A percentile compares a stretch with the other conserved stretches of the same genome.
phyloP scores from a whole-genome alignment of 2,888 invertebrate genomes.

The Synanthedon myopaeformis region DNA sequence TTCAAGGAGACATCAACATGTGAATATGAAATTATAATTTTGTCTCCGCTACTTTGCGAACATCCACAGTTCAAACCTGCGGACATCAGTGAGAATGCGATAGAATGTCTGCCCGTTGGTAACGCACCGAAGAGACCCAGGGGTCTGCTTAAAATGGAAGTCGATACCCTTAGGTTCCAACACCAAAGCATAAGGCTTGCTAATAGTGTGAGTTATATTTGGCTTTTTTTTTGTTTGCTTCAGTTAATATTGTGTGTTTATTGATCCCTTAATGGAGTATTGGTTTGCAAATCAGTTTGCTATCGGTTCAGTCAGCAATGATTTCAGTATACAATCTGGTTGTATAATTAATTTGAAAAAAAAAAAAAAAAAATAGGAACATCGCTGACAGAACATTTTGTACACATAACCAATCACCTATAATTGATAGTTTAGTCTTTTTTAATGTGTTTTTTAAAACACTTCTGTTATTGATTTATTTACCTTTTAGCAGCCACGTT shows the following conservation, averaged over 20 bases:
- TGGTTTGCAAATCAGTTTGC: no score
- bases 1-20: conserved; percentile 95
- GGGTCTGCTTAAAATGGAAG: conserved; percentile 77
- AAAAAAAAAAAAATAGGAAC: no score
- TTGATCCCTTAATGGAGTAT: not conserved
- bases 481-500: not conserved
- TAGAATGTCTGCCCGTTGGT: conserved; percentile 78
- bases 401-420: no score
- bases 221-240: not conserved
- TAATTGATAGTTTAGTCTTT: no score
- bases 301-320: no score
- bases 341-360: no score
- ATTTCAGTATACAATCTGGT: no score
- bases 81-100: conserved; percentile 81
- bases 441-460: no score
- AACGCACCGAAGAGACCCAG: conserved; percentile 79
- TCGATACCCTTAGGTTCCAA: conserved; percentile 77
- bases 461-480: not conserved
- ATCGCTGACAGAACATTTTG: no score
- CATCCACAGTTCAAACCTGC: conserved; percentile 90
- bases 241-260: conserved; percentile 5
- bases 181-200: conserved; percentile 64
- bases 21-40: conserved; percentile 91
- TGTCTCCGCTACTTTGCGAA: conserved; percentile 87
- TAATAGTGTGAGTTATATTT: conserved; percentile 32